Evolutionary conservation across 2,113 vertebrate species (phyloP).

Genomic region (Callopanchax toddi): DNA sequence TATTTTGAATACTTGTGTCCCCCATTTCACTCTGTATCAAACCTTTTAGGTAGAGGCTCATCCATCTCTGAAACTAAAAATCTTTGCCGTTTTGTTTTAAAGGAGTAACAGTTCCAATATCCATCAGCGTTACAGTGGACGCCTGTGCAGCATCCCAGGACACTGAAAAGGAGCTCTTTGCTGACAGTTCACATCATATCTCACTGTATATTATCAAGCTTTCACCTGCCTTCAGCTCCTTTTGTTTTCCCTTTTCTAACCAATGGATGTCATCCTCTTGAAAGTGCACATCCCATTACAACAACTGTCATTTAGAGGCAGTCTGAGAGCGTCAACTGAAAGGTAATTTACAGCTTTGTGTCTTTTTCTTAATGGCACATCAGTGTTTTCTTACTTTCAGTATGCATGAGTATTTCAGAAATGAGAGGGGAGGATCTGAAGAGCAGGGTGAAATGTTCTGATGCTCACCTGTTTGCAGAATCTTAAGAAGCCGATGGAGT

Average conservation of each 20-base stretch:
- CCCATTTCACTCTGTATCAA: not conserved
- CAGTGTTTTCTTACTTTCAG: slow-evolving; percentile 12
- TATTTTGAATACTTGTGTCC: slow-evolving; percentile 4
- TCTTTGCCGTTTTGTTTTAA: slow-evolving; percentile 53
- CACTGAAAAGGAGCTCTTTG: slow-evolving; percentile 27
- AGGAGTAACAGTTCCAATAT: slow-evolving; percentile 65
- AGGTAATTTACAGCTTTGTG: slow-evolving; percentile 11
- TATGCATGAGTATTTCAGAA: slow-evolving; percentile 7
- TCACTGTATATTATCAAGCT: slow-evolving; percentile 63
- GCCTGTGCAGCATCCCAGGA: slow-evolving; percentile 52
- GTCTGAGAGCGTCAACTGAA: slow-evolving; percentile 34
- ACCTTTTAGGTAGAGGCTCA: not conserved
- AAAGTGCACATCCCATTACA: slow-evolving; percentile 60
- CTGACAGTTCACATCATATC: slow-evolving; percentile 70
- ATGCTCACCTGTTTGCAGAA: slow-evolving; percentile 95
- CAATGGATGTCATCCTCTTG: slow-evolving; percentile 43
- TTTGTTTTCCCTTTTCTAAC: slow-evolving; percentile 43
- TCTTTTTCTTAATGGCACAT: not conserved
- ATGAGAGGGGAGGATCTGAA: not conserved
- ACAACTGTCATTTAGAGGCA: slow-evolving; percentile 56
- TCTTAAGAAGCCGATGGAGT: slow-evolving; percentile 95
- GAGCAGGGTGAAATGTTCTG: slow-evolving; percentile 11
- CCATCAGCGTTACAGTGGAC: slow-evolving; percentile 59
- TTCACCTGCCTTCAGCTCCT: slow-evolving; percentile 62
- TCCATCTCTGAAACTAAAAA: slow-evolving; percentile 29